A percentile compares a stretch with the other conserved stretches of the same genome.
These are phyloP conservation scores for Oncorhynchus kisutch DNA, from an alignment of 2,113 vertebrate genomes.

Conservation along the genomic window DNA sequence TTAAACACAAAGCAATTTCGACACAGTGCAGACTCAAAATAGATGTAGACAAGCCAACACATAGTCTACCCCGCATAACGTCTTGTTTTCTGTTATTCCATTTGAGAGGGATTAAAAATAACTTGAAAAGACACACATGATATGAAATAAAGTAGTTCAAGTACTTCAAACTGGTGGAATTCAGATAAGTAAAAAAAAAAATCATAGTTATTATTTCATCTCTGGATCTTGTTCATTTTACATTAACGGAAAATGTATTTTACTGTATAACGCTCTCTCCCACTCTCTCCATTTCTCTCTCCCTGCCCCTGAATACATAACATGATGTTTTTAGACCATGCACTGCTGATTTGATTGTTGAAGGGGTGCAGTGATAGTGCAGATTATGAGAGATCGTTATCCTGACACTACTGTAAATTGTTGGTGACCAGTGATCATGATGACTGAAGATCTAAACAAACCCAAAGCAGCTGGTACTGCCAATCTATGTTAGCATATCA, in stretches of 20 bases:
- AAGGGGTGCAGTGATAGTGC: not conserved
- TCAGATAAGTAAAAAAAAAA: too few relatives aligned
- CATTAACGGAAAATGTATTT: not conserved
- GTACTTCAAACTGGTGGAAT: too few relatives aligned
- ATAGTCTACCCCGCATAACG: not conserved
- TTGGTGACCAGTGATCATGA: not conserved
- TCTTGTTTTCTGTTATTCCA: not conserved
- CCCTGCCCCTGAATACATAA: not conserved
- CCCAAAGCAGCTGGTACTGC: not conserved
- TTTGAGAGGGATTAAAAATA: not conserved
- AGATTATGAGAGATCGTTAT: not conserved
- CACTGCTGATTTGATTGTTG: conserved; percentile 13
- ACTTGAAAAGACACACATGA: not conserved
- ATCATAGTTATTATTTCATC: not conserved
- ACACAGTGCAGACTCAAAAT: not conserved
- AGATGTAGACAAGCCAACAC: not conserved
- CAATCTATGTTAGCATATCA: conserved; percentile 5
- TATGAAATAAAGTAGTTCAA: not conserved
- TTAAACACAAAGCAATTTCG: not conserved
- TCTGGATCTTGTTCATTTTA: not conserved
- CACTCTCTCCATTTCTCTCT: not conserved
- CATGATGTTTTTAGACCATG: not conserved
- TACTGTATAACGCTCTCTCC: not conserved
- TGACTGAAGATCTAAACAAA: not conserved
- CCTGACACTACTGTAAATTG: conserved; percentile 2